Percentiles rank a stretch among this genome's conserved stretches.
Evolutionary conservation across 2,888 invertebrate species (phyloP).

Genomic region (Coronaproctus castanopsis): DNA sequence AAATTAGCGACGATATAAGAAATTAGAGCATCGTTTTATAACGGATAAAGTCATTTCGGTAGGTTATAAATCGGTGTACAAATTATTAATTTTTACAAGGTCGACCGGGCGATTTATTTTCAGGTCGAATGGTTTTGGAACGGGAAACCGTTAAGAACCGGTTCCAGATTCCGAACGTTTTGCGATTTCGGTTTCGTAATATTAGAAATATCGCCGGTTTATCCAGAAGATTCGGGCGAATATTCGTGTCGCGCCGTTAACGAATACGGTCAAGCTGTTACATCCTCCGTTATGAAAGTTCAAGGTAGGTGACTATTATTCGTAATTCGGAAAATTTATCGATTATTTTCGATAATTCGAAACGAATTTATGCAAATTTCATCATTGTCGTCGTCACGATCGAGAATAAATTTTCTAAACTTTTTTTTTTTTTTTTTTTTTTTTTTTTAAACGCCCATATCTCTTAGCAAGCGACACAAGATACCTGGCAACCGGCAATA

Average conservation of each 20-base stretch:
- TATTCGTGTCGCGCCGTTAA: slow-evolving; percentile 73
- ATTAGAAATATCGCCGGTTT: slow-evolving; percentile 89
- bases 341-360: not conserved
- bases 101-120: too few relatives aligned
- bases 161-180: slow-evolving; percentile 86
- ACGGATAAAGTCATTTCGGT: too few relatives aligned
- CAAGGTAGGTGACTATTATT: too few relatives aligned
- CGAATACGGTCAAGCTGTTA: slow-evolving; percentile 78
- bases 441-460: too few relatives aligned
- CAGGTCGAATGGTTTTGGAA: slow-evolving; percentile 89
- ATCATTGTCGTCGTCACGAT: not conserved
- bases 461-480: too few relatives aligned
- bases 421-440: too few relatives aligned
- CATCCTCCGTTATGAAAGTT: slow-evolving; percentile 70
- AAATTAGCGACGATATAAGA: too few relatives aligned
- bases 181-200: slow-evolving; percentile 96
- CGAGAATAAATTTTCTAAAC: not conserved
- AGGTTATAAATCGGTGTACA: too few relatives aligned
- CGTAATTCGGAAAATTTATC: slow-evolving; percentile 1
- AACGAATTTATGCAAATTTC: not conserved
- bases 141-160: slow-evolving; percentile 67
- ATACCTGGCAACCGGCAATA: too few relatives aligned
- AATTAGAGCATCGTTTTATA: too few relatives aligned
- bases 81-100: too few relatives aligned
- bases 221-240: slow-evolving; percentile 88